phyloP scores from a whole-genome alignment of 2,888 invertebrate species.

The Drosophila prostipennis region DNA sequence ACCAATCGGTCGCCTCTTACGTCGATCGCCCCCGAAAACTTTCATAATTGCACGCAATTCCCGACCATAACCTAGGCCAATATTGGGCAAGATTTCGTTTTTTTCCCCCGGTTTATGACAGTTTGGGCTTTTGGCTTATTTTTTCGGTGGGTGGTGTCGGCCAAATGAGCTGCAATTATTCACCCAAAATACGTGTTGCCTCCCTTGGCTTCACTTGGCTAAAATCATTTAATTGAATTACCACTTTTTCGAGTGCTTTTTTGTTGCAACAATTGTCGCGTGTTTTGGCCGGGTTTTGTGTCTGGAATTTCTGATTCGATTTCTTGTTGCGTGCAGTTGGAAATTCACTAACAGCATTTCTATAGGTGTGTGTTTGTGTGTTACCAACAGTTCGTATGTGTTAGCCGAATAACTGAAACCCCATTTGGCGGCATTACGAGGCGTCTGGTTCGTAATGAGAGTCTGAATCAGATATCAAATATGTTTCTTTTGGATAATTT shows the following conservation, averaged over 20 bases:
- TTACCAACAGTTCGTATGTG: slow-evolving; percentile 9
- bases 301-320: slow-evolving; percentile 54
- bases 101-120: slow-evolving; percentile 18
- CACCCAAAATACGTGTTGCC: slow-evolving; percentile 17
- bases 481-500: slow-evolving; percentile 18
- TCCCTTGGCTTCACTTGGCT: slow-evolving; percentile 2
- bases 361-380: slow-evolving; percentile 6
- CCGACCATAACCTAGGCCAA: slow-evolving; percentile 55
- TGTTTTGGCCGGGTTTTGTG: slow-evolving; percentile 41
- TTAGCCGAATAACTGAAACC: slow-evolving; percentile 18
- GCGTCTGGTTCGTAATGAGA: slow-evolving; percentile 36
- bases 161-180: slow-evolving; percentile 37
- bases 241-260: slow-evolving; percentile 18
- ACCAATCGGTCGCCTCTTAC: slow-evolving; percentile 68
- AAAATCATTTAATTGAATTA: slow-evolving; percentile 40
- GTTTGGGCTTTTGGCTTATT: slow-evolving; percentile 5
- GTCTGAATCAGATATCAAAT: slow-evolving; percentile 36
- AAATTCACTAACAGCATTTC: slow-evolving; percentile 36
- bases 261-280: slow-evolving; percentile 56
- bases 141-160: slow-evolving; percentile 25
- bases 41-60: slow-evolving; percentile 64
- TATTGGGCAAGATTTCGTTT: slow-evolving; percentile 70
- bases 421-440: slow-evolving; percentile 43
- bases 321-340: slow-evolving; percentile 40
- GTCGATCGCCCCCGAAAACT: slow-evolving; percentile 54